A percentile compares a stretch with the other conserved stretches of the same genome.
Conservation (phyloP, 2,797 vertebrate genomes). For the Cynopterus sphinx region DNA sequence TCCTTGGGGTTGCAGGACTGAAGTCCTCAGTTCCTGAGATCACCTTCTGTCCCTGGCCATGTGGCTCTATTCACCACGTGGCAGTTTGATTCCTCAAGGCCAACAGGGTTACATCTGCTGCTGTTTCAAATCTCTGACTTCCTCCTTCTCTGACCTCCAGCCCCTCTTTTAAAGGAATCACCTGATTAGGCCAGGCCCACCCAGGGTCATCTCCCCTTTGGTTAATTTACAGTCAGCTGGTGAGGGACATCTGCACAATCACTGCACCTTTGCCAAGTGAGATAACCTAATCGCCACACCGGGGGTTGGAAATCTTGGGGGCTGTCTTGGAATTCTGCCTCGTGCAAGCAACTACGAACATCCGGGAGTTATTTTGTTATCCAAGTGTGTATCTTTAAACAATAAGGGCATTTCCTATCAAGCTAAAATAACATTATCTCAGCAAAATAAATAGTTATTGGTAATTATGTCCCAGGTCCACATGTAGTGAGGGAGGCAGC, state of each 20-base stretch:
- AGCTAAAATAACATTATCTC: not conserved
- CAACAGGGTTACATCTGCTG: not conserved
- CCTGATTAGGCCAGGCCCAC: not conserved
- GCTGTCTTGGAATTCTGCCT: constrained; percentile 22
- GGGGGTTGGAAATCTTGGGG: not conserved
- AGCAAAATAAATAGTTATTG: not conserved
- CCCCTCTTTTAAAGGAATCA: not conserved
- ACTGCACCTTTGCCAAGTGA: not conserved
- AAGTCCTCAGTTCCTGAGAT: not conserved
- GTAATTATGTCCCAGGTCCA: not conserved
- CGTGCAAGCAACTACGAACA: not conserved
- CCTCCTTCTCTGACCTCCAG: not conserved
- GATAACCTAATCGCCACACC: not conserved
- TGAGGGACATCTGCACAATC: not conserved
- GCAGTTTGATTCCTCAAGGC: not conserved
- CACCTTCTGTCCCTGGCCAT: not conserved
- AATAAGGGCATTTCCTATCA: not conserved
- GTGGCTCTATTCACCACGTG: not conserved
- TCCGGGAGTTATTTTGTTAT: not conserved
- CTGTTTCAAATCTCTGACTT: not conserved
- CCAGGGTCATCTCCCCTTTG: not conserved
- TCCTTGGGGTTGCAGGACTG: not conserved
- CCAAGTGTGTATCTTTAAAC: not conserved
- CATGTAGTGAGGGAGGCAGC: not conserved
- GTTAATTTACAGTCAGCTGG: not conserved